Base-by-base conservation (phyloP, 1,140 invertebrate species). In the Popillia japonica region DNA sequence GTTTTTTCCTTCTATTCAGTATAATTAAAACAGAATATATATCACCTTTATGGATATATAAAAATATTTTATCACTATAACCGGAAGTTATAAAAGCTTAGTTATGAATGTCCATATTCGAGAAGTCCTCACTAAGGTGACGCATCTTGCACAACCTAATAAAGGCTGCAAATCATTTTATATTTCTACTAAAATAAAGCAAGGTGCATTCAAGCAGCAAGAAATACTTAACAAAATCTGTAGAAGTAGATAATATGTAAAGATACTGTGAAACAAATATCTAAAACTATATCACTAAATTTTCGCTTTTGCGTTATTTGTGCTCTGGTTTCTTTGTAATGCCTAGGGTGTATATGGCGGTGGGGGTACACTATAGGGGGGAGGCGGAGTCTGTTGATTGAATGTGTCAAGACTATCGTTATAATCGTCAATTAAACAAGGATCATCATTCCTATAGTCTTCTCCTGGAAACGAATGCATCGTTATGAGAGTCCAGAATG, bases 331-430 rank as follows among this genome's bases (percentile, higher is more conserved):
- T 34, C 10, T 64, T 75, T 75, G 72, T 73, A 48, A 11, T 6
- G 55, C 17, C 72, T 82, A 90, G 75, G 89, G 89, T 0, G 88
- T 87, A 78, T 90, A 90, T 41, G 89, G 89, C 10, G 89, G 89
- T 1, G 89, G 89, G 2, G 88, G 88, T 72, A 89, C 78, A 85
- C 85, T 72, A 85, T 89, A 78, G 85, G 87, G 84, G 84, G 88
- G 83, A 85, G 89, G 82, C 86, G 89, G 77, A 85, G 88, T 80
- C 84, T 88, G 81, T 85, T 87, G 80, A 87, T 89, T 82, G 86
- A 89, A 68, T 80, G 80, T 42, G 84, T 88, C 74, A 86, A 84
- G 3, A 86, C 84, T 41, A 86, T 89, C 77, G 86, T 87, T 64
- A 86, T 86, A 83, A 72, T 87, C 82, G 59, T 85, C 83, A 40